A percentile compares a stretch with the other conserved stretches of the same genome.
phyloP scores from a whole-genome alignment of 2,888 invertebrate species.

The Aleiodes testaceus region DNA sequence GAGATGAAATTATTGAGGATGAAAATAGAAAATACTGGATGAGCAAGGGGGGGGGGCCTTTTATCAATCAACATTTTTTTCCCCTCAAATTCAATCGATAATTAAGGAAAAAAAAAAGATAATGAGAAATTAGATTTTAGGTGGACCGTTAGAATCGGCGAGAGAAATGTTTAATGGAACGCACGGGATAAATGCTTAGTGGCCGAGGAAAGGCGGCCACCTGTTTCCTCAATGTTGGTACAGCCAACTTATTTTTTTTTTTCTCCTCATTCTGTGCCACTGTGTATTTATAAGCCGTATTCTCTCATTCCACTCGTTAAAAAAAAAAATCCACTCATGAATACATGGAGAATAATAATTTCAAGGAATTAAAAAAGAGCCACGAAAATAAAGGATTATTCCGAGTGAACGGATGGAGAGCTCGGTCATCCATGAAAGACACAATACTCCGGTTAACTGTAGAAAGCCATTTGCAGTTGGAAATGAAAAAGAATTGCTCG shows the following conservation, averaged over 20 bases:
- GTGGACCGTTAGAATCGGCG: conserved; percentile 50
- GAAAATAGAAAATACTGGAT: not conserved
- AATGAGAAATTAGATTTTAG: conserved; percentile 53
- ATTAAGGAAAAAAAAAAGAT: not conserved
- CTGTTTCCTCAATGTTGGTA: conserved; percentile 38
- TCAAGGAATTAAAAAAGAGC: conserved; percentile 39
- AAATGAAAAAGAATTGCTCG: not conserved
- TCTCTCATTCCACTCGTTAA: conserved; percentile 1
- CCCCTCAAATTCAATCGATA: too few relatives aligned
- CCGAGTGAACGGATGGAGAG: not conserved
- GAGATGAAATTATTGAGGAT: not conserved
- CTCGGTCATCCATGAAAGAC: too few relatives aligned
- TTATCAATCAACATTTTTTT: conserved; percentile 2
- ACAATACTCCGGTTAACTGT: too few relatives aligned
- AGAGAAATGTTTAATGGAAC: conserved; percentile 48
- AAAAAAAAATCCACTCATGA: conserved; percentile 13
- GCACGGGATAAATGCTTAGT: conserved; percentile 54
- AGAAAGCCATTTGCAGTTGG: too few relatives aligned
- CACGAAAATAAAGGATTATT: not conserved
- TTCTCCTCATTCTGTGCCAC: not conserved
- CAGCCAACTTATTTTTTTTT: not conserved
- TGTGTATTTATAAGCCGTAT: conserved; percentile 10
- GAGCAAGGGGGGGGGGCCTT: not conserved
- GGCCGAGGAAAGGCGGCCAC: conserved; percentile 56
- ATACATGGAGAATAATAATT: conserved; percentile 41